Base-by-base conservation (phyloP, 2,888 invertebrate genomes). In the Steinernema scapterisci region DNA sequence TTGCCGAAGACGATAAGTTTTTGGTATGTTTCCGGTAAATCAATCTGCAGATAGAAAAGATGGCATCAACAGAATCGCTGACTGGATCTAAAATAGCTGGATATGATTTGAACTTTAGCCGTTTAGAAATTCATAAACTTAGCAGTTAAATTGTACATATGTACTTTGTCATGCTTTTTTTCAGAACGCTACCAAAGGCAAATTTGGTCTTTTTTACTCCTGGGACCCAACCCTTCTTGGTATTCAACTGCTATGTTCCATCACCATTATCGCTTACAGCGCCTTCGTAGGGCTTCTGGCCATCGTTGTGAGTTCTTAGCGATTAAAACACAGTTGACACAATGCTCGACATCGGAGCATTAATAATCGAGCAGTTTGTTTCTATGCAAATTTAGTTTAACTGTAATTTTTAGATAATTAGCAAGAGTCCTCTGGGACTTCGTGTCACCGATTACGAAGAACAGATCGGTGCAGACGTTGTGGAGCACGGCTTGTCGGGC, bases 401-500 rank as follows among this genome's bases (percentile, higher is more conserved):
- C n/a, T n/a, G n/a, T n/a, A n/a, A n/a, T n/a, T 73, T 80, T 19
- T 70, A 83, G 83, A 43, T 79, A n/a, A 81, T 82, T 46, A 78
- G 78, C 48, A 81, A 82, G 70, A 79, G 78, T 63, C 83, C 83
- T 79, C 84, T 83, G 27, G 87, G 88, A 2, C 77, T 88, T 45
- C 83, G 88, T 19, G 82, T 88, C 78, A 80, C 82, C 7, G 80
- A 80, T 46, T 85, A 85, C 74, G 87, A 88, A 31, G 88, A 88
- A 79, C 81, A 79, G 72, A 82, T 88, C 51, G 88, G 88, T 21
- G 85, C 88, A 0, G 88, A 88, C 74, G 83, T 85, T n/a, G 86
- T 86, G 45, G 88, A 88, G 73, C 88, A 88, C 73, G 84, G 85
- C 51, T 70, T 84, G 74, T 81, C 82, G 25, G 83, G 83, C 63